Evolutionary conservation across 2,113 vertebrate genomes (phyloP).

Genomic region (Salvelinus sp.): DNA sequence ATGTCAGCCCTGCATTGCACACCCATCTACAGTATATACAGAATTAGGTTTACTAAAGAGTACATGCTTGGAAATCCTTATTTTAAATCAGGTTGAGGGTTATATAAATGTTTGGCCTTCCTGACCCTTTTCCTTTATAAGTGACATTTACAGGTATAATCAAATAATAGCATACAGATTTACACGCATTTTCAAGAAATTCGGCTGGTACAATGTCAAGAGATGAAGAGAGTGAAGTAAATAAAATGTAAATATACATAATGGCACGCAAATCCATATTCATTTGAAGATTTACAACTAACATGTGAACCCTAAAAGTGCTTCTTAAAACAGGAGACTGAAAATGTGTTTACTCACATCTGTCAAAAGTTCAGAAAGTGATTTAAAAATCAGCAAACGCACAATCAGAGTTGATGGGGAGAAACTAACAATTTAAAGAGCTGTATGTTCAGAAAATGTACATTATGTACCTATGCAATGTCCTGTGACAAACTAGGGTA

Average conservation of each 20-base stretch:
- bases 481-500: conserved; percentile 39
- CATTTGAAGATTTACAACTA: conserved; percentile 48
- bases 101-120: conserved; percentile 86
- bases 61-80: conserved; percentile 81
- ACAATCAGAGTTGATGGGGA: too few species aligned
- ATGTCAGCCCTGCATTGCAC: conserved; percentile 48
- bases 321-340: conserved; percentile 29
- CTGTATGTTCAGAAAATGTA: conserved; percentile 37
- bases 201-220: conserved; percentile 11
- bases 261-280: conserved; percentile 52
- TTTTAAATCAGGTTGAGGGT: conserved; percentile 66
- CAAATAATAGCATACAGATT: conserved; percentile 38
- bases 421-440: conserved; percentile 31
- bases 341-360: conserved; percentile 6
- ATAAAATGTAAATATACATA: conserved; percentile 44
- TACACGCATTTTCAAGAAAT: conserved; percentile 43
- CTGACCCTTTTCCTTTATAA: conserved; percentile 55
- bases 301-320: conserved; percentile 46
- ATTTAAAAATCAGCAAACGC: too few species aligned
- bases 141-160: conserved; percentile 47
- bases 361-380: too few species aligned
- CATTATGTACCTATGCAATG: conserved; percentile 47
- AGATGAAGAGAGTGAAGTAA: conserved; percentile 26
- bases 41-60: conserved; percentile 71
- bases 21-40: conserved; percentile 69